Base-by-base conservation (phyloP, 2,888 invertebrate species). In the Blera fallax region DNA sequence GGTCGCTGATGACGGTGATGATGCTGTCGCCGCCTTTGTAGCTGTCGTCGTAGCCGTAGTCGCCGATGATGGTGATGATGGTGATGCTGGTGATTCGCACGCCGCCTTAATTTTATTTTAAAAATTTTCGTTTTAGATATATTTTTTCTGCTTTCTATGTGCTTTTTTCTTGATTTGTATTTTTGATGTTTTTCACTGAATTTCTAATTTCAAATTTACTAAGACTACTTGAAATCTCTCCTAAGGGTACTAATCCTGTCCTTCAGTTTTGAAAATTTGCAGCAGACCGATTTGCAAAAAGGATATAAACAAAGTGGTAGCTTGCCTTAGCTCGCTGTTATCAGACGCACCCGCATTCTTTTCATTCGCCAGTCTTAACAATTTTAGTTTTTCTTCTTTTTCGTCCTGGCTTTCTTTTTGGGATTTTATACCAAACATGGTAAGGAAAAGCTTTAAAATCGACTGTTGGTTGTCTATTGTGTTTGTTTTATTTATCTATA, bases 21-120 rank as follows among this genome's bases (percentile, higher is more conserved):
- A 32, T 50, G n/a, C n/a, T n/a, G 74, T 56, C 52, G 64, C 52
- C 10, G 21, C 27, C 21, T 43, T 16, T 16, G 37, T 10, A 37
- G 21, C 3, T 14, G 74, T 62, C 11, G 79, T 56, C 34, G 43
- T 65, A 34, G 11, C 56, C 45, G 37, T 40, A 34, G 43, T 11
- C 45, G 69, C 27, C 54, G 70, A 45, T 60, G 50, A 21, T 34
- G 65, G 1, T 40, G 73, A 10, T 34, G 62, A n/a, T 50, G 83
- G 2, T 18, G 73, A 18, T 40, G 60, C 34, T 37, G 84, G 32
- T 80, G 87, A 72, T 29, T 73, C 72, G 50, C 69, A 70, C 62
- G 70, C 65, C 67, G 87, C 87, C 77, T 85, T 85, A 77, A 85
- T 85, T 81, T 85, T 85, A 81, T 81, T 84, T 84, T 84, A 84